Percentiles rank a stretch among this genome's conserved stretches.
phyloP scores from a whole-genome alignment of 2,113 vertebrate species.

The Silurus asotus region DNA sequence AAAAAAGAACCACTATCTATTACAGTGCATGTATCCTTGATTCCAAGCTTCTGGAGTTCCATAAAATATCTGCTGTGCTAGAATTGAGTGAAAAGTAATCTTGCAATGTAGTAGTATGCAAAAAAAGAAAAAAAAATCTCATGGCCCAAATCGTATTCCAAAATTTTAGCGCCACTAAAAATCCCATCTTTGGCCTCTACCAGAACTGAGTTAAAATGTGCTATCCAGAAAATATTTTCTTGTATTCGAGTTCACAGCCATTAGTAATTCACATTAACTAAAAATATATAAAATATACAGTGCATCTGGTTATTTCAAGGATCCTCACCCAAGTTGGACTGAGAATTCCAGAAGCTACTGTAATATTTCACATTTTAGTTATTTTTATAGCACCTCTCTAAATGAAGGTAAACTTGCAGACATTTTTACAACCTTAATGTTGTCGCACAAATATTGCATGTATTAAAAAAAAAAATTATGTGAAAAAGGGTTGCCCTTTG shows the following conservation, averaged over 20 bases:
- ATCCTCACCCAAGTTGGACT: background rate
- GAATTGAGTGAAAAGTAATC: constrained; percentile 12
- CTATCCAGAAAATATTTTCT: background rate
- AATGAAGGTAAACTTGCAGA: background rate
- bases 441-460: background rate
- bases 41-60: constrained; percentile 1
- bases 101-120: constrained; percentile 1
- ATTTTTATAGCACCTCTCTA: background rate
- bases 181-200: constrained; percentile 1
- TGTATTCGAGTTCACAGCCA: background rate
- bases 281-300: background rate
- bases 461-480: background rate
- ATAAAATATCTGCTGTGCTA: constrained; percentile 8
- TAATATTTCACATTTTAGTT: background rate
- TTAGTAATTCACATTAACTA: background rate
- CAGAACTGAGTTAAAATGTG: constrained; percentile 6
- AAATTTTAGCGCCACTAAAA: constrained; percentile 3
- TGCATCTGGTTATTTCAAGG: background rate
- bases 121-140: background rate
- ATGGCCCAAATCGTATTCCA: background rate
- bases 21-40: background rate
- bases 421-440: background rate
- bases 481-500: background rate
- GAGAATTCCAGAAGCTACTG: background rate
- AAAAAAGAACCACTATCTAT: background rate